Evolutionary conservation across 2,113 vertebrate genomes (phyloP), one percentile per base, ranked within the genome.

Genomic region (Gambusia affinis): DNA sequence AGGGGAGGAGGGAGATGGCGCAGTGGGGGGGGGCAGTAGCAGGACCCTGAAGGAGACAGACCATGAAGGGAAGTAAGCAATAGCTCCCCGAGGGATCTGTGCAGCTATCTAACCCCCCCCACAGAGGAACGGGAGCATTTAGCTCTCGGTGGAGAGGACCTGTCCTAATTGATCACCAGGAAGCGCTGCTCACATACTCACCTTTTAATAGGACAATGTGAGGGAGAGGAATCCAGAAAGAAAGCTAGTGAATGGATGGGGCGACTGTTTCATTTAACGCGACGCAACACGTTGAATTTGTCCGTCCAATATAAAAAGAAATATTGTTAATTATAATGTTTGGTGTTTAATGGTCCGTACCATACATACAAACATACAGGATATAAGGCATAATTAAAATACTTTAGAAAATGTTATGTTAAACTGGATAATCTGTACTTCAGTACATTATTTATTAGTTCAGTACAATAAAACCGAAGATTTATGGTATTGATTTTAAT

Each of bases 21-120:
- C 35, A 27, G 27, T 27, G 27, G 27, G 27, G 10, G 75, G 44
- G 30, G 70, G 69, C 22, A 47, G 70, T 62, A 66, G 64, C 71
- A 62, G 69, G 72, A 27, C 62, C 75, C 80, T 77, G 51, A 70
- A 86, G 75, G 82, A 87, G 88, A 81, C 70, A 31, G 60, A 73
- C 83, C 85, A 81, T 85, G 85, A 79, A 62, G n/a, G 78, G 31
- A 87, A 88, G 85, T 79, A 87, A 87, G 82, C 79, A 73, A 88
- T 82, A 73, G 79, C 82, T 85, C 87, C 79, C 89, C 28, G 84
- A 75, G 86, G 79, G 68, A 76, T 87, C n/a, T 3, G 51, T 57
- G 66, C 68, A 29, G 75, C 75, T 73, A 76, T 81, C 82, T 17
- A 24, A 73, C 69, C 67, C 15, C 30, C 61, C 61, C 19, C 83